Evolutionary conservation across 2,888 invertebrate genomes (phyloP).

Genomic region (Norana najaformis): DNA sequence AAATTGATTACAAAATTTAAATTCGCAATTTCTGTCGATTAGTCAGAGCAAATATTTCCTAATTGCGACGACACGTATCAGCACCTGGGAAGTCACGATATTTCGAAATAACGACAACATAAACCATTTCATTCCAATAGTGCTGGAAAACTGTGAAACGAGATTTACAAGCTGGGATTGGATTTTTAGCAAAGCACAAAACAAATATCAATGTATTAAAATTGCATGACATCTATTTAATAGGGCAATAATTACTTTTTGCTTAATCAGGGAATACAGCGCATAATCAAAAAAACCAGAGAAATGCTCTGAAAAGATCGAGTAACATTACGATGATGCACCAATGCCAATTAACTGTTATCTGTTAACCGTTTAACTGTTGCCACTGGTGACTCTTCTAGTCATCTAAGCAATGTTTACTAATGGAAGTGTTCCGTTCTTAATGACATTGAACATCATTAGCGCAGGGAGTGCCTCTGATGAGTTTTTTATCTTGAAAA

Average conservation of each 20-base stretch:
- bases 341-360: too few relatives aligned
- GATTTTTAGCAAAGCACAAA: background rate
- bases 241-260: background rate
- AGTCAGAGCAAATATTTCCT: background rate
- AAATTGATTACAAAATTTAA: constrained; percentile 16
- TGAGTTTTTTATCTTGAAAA: too few relatives aligned
- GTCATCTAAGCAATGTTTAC: too few relatives aligned
- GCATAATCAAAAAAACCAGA: background rate
- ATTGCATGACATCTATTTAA: background rate
- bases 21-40: constrained; percentile 14
- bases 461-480: too few relatives aligned
- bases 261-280: background rate
- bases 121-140: background rate
- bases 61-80: background rate
- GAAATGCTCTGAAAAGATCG: background rate
- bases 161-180: background rate
- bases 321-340: background rate
- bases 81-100: background rate
- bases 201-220: background rate
- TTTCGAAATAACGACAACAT: background rate
- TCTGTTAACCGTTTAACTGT: too few relatives aligned
- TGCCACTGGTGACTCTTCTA: too few relatives aligned
- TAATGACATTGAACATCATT: too few relatives aligned
- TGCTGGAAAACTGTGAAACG: background rate
- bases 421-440: too few relatives aligned